A percentile compares a stretch with the other conserved stretches of the same genome.
These are phyloP conservation scores for Pomatorhinus ruficollis DNA, from an alignment of 2,113 vertebrate species.

Conservation along the genomic window DNA sequence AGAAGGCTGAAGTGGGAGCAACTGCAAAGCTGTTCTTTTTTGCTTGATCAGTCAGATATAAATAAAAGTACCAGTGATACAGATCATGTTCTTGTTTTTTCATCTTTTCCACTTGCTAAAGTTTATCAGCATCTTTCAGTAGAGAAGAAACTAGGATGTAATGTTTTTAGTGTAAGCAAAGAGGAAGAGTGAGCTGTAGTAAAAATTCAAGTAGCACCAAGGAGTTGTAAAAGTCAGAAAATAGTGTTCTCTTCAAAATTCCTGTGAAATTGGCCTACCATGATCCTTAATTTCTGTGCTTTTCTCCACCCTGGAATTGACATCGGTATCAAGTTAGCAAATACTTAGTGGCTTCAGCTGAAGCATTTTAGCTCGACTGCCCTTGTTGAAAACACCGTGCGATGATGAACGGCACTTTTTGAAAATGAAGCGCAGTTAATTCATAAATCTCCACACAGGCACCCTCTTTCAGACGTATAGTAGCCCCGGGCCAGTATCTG, in stretches of 20 bases:
- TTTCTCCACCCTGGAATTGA: neutral
- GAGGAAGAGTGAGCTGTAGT: neutral
- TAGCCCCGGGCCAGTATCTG: neutral
- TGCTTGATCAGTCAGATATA: neutral
- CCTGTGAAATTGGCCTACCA: neutral
- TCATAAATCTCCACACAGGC: neutral
- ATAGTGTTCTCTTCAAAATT: neutral
- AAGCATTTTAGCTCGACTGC: neutral
- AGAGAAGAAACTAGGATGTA: neutral
- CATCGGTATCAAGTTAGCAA: conserved; percentile 43
- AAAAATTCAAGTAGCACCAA: neutral
- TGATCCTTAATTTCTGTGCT: neutral
- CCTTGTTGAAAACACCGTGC: neutral
- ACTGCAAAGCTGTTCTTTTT: neutral
- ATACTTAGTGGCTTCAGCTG: conserved; percentile 26
- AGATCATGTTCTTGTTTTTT: neutral
- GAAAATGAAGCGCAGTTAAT: conserved; percentile 4
- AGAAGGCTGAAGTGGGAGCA: neutral
- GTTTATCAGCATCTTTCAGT: neutral
- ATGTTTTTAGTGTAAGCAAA: neutral
- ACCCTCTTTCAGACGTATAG: neutral
- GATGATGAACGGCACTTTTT: conserved; percentile 12
- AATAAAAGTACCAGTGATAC: neutral
- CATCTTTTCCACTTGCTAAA: neutral
- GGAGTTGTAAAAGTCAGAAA: neutral